Evolutionary conservation across 2,113 vertebrate genomes (phyloP).

Genomic region (Dicentrarchus labrax): DNA sequence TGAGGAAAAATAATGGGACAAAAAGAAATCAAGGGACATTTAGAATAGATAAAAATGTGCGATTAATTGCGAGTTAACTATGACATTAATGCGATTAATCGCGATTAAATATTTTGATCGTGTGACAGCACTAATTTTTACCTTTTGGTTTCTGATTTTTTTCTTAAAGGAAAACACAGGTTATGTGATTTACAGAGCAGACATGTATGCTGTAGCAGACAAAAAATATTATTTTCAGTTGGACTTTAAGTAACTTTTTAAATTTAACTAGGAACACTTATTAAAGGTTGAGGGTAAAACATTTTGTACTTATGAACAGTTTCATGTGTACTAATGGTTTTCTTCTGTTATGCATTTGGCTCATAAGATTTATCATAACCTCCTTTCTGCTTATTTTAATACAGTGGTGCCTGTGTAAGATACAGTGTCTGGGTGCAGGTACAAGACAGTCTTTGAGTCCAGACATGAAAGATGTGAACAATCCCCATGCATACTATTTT

Average conservation of each 20-base stretch:
- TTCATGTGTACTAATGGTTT: slow-evolving; percentile 36
- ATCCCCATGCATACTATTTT: neutral
- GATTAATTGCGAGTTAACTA: too few species aligned
- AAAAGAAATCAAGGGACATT: too few species aligned
- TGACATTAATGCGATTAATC: too few species aligned
- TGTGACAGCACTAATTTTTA: too few species aligned
- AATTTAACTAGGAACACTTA: neutral
- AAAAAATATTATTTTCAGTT: neutral
- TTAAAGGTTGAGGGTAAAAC: neutral
- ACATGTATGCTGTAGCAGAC: neutral
- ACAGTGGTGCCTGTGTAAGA: neutral
- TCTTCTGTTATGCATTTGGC: slow-evolving; percentile 52
- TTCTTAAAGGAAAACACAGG: neutral
- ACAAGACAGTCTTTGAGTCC: slow-evolving; percentile 4
- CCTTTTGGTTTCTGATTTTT: neutral
- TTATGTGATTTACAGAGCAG: neutral
- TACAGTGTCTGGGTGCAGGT: neutral
- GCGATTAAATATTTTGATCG: too few species aligned
- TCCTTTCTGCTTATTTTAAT: slow-evolving; percentile 46
- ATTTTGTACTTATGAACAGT: neutral
- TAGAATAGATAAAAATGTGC: too few species aligned
- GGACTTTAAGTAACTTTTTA: slow-evolving; percentile 2
- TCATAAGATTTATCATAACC: slow-evolving; percentile 33
- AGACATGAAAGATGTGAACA: neutral
- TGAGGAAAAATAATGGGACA: too few species aligned